Conservation (phyloP, 2,888 invertebrate genomes). For the Calameuta pallipes region DNA sequence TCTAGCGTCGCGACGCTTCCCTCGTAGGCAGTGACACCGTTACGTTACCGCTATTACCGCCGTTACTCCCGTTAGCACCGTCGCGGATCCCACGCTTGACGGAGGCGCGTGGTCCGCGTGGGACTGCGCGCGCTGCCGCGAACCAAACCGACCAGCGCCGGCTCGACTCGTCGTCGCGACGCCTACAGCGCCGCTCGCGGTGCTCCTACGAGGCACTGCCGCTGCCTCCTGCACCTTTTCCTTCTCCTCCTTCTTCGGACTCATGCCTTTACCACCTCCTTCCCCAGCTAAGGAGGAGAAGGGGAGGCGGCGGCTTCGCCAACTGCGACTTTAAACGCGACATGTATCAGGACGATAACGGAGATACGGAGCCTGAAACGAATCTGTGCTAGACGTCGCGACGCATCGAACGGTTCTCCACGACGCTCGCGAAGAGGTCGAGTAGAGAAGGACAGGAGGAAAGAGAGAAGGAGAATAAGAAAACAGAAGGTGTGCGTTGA, state of each 20-base stretch:
- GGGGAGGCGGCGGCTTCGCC: not conserved
- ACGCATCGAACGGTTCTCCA: too few relatives aligned
- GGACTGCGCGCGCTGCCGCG: conserved; percentile 12
- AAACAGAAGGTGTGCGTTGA: conserved; percentile 9
- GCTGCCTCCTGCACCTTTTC: too few relatives aligned
- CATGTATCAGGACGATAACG: not conserved
- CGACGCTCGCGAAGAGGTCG: too few relatives aligned
- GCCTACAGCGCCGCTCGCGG: conserved; percentile 31
- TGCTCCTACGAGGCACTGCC: not conserved
- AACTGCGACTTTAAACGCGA: not conserved
- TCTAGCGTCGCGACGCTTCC: conserved; percentile 1
- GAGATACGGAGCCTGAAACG: not conserved
- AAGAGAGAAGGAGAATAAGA: not conserved
- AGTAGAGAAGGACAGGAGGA: not conserved
- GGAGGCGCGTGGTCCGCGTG: conserved; percentile 11
- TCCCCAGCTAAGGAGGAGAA: not conserved
- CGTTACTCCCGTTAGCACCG: not conserved
- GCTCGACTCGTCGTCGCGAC: conserved; percentile 17
- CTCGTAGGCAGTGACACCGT: too few relatives aligned
- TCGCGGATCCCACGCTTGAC: conserved; percentile 1
- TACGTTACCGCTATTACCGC: too few relatives aligned
- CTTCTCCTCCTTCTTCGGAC: too few relatives aligned
- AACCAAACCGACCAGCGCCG: conserved; percentile 12
- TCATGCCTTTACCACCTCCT: too few relatives aligned
- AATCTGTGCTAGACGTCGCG: not conserved